phyloP scores from a whole-genome alignment of 2,888 invertebrate genomes.

The Halictus quadricinctus region DNA sequence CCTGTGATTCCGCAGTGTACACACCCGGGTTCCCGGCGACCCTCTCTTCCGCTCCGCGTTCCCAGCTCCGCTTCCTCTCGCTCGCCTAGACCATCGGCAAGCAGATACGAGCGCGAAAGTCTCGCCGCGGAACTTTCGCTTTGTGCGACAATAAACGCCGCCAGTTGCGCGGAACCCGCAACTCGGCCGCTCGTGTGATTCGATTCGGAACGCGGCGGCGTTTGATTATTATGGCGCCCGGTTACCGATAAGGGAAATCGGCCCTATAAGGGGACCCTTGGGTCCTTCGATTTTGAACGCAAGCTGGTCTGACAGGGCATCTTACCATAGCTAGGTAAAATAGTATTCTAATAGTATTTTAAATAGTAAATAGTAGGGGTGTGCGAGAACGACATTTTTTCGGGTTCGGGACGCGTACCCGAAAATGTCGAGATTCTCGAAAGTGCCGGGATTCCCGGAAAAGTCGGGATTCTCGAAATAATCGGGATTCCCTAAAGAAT shows the following conservation, averaged over 20 bases:
- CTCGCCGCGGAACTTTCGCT: conserved; percentile 21
- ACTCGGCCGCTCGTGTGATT: conserved; percentile 4
- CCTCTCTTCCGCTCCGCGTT: background rate
- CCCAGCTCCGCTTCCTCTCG: background rate
- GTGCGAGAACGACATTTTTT: no score
- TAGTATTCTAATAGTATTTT: no score
- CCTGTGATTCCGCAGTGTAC: conserved; percentile 51
- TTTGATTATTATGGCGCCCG: background rate
- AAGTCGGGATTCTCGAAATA: no score
- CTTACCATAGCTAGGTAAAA: no score
- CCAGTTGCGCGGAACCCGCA: conserved; percentile 13
- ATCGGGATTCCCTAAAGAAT: no score
- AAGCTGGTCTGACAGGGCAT: background rate
- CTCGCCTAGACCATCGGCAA: conserved; percentile 4
- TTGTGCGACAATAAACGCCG: conserved; percentile 32
- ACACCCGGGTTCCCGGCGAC: conserved; percentile 17
- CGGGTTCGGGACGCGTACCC: no score
- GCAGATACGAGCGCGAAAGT: conserved; percentile 27
- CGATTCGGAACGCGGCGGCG: background rate
- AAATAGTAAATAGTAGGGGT: no score
- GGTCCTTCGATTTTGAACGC: background rate
- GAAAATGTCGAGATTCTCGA: no score
- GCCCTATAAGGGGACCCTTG: background rate
- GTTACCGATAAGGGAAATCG: background rate
- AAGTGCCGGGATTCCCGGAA: no score